Conservation (phyloP, 2,888 invertebrate species). For the Apodemia mormo region DNA sequence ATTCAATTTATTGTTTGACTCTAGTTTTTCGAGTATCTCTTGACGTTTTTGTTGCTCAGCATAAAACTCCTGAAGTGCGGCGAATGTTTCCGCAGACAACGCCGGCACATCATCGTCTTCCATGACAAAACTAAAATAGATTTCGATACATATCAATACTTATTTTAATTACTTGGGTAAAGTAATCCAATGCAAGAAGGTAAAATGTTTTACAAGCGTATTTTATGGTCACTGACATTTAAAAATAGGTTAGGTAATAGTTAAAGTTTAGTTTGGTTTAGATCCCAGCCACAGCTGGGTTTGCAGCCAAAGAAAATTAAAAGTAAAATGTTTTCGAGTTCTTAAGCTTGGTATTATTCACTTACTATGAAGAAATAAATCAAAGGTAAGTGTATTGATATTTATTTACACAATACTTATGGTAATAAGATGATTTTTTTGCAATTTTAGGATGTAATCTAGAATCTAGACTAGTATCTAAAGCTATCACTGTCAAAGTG, state of each 20-base stretch:
- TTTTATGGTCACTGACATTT: slow-evolving; percentile 8
- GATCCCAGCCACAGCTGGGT: neutral
- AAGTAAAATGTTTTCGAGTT: neutral
- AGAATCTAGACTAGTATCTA: no score
- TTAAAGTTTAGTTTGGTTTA: neutral
- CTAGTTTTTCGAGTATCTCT: slow-evolving; percentile 73
- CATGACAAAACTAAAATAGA: slow-evolving; percentile 47
- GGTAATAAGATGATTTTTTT: no score
- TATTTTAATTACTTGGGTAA: neutral
- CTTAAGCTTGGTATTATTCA: neutral
- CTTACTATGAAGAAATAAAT: neutral
- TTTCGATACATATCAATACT: neutral
- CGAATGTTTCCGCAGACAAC: slow-evolving; percentile 86
- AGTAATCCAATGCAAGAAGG: neutral
- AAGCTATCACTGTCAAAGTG: no score
- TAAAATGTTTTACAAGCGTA: neutral
- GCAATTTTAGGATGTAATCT: no score
- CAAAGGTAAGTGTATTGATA: neutral
- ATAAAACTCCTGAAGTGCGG: slow-evolving; percentile 89
- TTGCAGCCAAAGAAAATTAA: neutral
- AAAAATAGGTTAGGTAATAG: neutral
- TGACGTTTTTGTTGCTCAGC: slow-evolving; percentile 85
- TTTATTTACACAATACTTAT: no score
- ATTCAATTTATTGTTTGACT: slow-evolving; percentile 66
- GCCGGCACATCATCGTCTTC: slow-evolving; percentile 84